Base-by-base conservation (phyloP, 2,888 invertebrate genomes). In the Caenorhabditis virilis region DNA sequence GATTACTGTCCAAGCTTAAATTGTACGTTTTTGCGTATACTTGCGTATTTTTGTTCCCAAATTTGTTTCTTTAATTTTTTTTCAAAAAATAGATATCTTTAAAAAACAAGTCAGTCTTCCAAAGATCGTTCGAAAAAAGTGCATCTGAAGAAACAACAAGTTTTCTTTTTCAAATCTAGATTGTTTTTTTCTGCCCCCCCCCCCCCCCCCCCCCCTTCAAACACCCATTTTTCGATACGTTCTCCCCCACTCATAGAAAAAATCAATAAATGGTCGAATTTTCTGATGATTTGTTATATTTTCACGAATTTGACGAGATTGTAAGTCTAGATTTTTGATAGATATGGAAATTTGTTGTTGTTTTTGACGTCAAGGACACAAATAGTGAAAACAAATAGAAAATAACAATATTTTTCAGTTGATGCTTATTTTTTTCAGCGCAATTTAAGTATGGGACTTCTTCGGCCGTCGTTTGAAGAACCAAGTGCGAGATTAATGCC, bases 401-500 rank as follows among this genome's bases (percentile, higher is more conserved):
- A n/a, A n/a, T n/a, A n/a, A n/a, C n/a, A n/a, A n/a, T n/a, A n/a
- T n/a, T n/a, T n/a, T n/a, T n/a, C n/a, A n/a, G n/a, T n/a, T n/a
- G n/a, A n/a, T n/a, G n/a, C n/a, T n/a, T n/a, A n/a, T n/a, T n/a
- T 9, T 49, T 60, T 71, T 20, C 67, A 72, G 69, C 43, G 58
- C 39, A 59, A 63, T 45, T 56, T 72, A 41, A 62, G 68, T 42
- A 71, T 78, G 69, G 70, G 78, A 61, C 59, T 79, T 26, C 58
- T 78, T 36, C 64, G 78, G 36, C 78, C 79, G 20, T 57, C 56
- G 20, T 76, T 75, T 48, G 72, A 78, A 42, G 78, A 79, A 30
- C 77, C 78, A 7, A 74, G 71, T 35, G 62, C 78, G 13, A 55
- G 78, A 27, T 63, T 79, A 13, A 74, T 79, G 52, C 75, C 76